Evolutionary conservation across 2,113 vertebrate genomes (phyloP).

Genomic region (Bubo blakistoni): DNA sequence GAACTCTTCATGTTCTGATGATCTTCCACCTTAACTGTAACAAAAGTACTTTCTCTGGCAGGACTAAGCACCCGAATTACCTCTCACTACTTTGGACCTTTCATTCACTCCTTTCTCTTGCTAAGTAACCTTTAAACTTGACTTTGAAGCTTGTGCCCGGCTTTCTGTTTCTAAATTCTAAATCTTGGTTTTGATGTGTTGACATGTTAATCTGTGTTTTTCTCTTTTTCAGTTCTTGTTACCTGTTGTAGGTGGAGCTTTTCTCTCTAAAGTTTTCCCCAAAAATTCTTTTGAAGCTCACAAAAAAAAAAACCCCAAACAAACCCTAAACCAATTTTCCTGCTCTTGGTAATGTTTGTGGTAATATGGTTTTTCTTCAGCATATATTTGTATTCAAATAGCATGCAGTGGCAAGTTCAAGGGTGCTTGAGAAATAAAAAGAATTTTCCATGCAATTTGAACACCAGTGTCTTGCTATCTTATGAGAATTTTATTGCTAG

Average conservation of each 20-base stretch:
- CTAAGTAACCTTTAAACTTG: neutral
- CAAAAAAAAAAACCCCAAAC: neutral
- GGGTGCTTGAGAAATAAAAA: neutral
- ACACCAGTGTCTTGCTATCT: neutral
- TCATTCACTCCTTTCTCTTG: neutral
- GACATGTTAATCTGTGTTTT: neutral
- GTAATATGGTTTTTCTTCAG: neutral
- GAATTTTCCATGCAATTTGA: neutral
- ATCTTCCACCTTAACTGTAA: neutral
- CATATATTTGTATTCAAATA: neutral
- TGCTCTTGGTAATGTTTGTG: neutral
- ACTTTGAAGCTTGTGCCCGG: neutral
- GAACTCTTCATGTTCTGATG: neutral
- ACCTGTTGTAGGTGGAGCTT: neutral
- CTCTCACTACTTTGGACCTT: neutral
- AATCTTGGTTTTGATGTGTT: neutral
- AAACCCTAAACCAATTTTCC: neutral
- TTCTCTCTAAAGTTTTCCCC: neutral
- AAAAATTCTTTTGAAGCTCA: neutral
- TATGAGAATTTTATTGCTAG: neutral
- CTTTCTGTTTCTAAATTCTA: neutral
- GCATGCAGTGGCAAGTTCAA: neutral
- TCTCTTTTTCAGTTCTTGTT: neutral
- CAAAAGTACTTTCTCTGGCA: neutral
- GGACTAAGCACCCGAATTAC: neutral